Evolutionary conservation across 2,888 invertebrate genomes (phyloP), one percentile per base, ranked within the genome.

Genomic region (Helleia helle): DNA sequence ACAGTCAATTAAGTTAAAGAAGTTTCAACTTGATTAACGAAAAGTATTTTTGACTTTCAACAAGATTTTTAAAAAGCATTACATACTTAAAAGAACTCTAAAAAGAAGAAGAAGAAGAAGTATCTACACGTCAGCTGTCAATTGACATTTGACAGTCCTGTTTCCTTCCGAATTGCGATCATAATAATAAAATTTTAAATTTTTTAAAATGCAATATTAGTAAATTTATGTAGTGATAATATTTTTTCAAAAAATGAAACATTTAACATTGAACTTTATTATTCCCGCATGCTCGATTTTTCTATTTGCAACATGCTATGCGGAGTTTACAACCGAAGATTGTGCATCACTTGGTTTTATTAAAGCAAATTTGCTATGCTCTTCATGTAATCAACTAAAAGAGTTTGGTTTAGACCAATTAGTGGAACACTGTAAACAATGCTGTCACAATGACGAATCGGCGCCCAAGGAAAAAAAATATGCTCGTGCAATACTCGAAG

Each of bases 401-500:
- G 91, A 93, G 62, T 95, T 91, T 68, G 87, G 89, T 44, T 77
- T 96, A 45, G 87, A 87, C 36, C 77, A 89, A 40, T 71, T 93
- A 51, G 87, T 90, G 42, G 87, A 87, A 8, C 88, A 88, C 51
- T 96, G 96, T 56, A 87, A 88, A 43, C 89, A 92, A 67, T 96
- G 96, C 61, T 95, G 95, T 64, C 89, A 92, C 46, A 87, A 88
- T 51, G 93, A 95, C 62, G 89, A 91, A 50, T 83, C 86, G 27
- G 87, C 87, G 4, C 86, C 88, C 1, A 87, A 87, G 7, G 81
- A 87, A 40, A 92, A 92, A 79, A 91, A 91, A 43, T 99, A 96
- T 71, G 93, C 97, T 0, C 93, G 91, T 66, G 99, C 97, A 0
- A 89, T 95, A 43, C 84, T 99, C 28, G 96, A 97, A 87, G 97